A percentile compares a stretch with the other conserved stretches of the same genome.
phyloP scores from a whole-genome alignment of 2,888 invertebrate species.

The Platerodrilus igneus region DNA sequence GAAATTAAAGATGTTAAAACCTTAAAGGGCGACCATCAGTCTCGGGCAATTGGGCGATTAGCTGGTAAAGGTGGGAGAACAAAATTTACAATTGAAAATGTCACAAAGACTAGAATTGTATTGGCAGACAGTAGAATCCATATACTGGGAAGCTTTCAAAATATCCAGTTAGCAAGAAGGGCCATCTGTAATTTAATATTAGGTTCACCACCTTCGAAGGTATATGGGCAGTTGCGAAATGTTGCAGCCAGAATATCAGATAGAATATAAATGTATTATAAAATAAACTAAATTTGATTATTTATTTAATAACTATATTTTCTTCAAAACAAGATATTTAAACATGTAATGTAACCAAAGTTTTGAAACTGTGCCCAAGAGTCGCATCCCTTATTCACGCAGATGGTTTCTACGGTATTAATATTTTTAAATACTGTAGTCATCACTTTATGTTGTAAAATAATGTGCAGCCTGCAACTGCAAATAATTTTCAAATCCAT shows the following conservation, averaged over 20 bases:
- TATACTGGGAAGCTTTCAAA: conserved; percentile 94
- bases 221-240: conserved; percentile 89
- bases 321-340: too few relatives aligned
- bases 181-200: conserved; percentile 95
- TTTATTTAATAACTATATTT: too few relatives aligned
- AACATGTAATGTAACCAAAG: too few relatives aligned
- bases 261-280: conserved; percentile 71
- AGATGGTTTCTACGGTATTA: too few relatives aligned
- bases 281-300: too few relatives aligned
- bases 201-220: conserved; percentile 96
- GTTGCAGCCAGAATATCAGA: conserved; percentile 80
- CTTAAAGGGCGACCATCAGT: conserved; percentile 89
- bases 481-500: too few relatives aligned
- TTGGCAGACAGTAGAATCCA: conserved; percentile 96
- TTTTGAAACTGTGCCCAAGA: too few relatives aligned
- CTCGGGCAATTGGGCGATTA: conserved; percentile 92
- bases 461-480: too few relatives aligned
- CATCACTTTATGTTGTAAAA: too few relatives aligned
- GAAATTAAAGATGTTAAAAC: conserved; percentile 96
- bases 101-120: conserved; percentile 96
- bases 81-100: conserved; percentile 98
- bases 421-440: too few relatives aligned
- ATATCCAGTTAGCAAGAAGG: conserved; percentile 89
- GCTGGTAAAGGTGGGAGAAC: conserved; percentile 97
- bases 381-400: too few relatives aligned